Evolutionary conservation across 2,113 vertebrate genomes (phyloP), one percentile per base, ranked within the genome.

Genomic region (Halichoerus grypus): DNA sequence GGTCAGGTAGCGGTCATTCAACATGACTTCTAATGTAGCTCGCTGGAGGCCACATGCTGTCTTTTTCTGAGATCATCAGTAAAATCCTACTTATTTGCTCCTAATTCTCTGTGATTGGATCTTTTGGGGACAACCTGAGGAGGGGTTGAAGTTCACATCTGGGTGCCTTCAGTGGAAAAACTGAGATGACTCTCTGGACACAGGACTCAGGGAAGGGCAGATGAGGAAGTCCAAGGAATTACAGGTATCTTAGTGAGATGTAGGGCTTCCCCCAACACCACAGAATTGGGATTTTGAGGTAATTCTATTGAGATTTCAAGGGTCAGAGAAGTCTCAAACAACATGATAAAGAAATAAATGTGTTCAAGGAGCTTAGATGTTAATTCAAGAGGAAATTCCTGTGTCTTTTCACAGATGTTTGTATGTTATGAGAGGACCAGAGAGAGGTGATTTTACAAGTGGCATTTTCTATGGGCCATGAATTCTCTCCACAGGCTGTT

Each of bases 341-440:
- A 85, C 14, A 21, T 51, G 28, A 65, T 82, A 87, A 91, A 83
- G 83, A 97, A 94, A 39, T 51, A 80, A 74, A 84, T 80, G 4
- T 7, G 19, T 90, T 71, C 13, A 57, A 74, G 33, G 11, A 61
- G 6, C 16, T 92, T 53, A 80, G 4, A 46, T 90, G 7, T 92
- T 89, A 90, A 79, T 51, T 53, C 46, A 31, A 83, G 88, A 79
- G 69, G 61, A 95, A 91, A 72, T 95, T 79, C 33, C 28, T 16
- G 0, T 79, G 28, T 36, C 16, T 86, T 83, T 96, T 85, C 15
- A 19, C 42, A 92, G 53, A 74, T 69, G 33, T 33, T 83, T 81
- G 39, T 13, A 61, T 86, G 14, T 49, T 74, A 19, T n/a, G 28
- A 12, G 49, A 95, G 18, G 13, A 63, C 3, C 53, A 80, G 71